Evolutionary conservation across 1,140 invertebrate genomes (phyloP).

Genomic region (Drosophila lini): DNA sequence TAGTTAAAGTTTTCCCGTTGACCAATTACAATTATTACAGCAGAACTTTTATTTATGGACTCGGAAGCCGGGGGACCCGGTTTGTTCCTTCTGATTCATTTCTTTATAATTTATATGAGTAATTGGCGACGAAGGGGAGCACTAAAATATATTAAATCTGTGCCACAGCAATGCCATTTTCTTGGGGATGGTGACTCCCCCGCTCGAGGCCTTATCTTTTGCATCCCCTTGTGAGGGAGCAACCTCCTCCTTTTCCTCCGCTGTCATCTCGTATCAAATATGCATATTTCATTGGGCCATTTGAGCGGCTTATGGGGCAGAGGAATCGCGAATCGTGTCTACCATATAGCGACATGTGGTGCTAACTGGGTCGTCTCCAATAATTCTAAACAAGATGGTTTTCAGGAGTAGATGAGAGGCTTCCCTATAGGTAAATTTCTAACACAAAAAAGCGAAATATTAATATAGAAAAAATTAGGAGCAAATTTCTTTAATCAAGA

Average conservation of each 20-base stretch:
- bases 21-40: slow-evolving; percentile 80
- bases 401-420: background rate
- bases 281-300: slow-evolving; percentile 77
- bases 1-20: slow-evolving; percentile 50
- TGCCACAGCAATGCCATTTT: slow-evolving; percentile 1
- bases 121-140: slow-evolving; percentile 48
- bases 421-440: background rate
- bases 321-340: slow-evolving; percentile 33
- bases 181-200: slow-evolving; percentile 23
- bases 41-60: slow-evolving; percentile 72
- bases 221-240: slow-evolving; percentile 1
- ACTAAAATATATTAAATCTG: slow-evolving; percentile 74
- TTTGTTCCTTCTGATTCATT: slow-evolving; percentile 62
- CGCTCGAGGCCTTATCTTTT: background rate
- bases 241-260: slow-evolving; percentile 18
- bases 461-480: background rate
- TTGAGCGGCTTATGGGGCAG: slow-evolving; percentile 52
- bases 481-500: background rate
- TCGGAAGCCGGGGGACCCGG: background rate
- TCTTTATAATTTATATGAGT: slow-evolving; percentile 80
- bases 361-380: slow-evolving; percentile 45
- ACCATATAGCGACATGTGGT: slow-evolving; percentile 48
- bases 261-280: slow-evolving; percentile 71
- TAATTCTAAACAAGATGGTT: slow-evolving; percentile 13
- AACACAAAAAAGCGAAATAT: background rate